Percentiles rank a stretch among this genome's conserved stretches.
Conservation (phyloP, 1,140 invertebrate species). For the Macrotrachela quadricornifera region DNA sequence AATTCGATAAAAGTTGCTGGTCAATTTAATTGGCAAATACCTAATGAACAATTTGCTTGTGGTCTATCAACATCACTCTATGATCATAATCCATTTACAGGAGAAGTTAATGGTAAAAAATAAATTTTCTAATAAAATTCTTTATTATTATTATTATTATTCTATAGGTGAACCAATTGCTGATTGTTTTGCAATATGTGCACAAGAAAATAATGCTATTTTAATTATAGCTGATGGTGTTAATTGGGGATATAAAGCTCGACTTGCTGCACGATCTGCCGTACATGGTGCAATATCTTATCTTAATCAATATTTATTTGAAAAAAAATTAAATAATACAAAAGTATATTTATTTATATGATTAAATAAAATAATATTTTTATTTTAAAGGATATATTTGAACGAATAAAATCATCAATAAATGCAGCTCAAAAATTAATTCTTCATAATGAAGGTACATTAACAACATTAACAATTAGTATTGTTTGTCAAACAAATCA, state of each 20-base stretch:
- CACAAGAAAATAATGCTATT: slow-evolving; percentile 52
- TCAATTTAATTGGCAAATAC: too few species aligned
- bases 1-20: too few species aligned
- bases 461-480: slow-evolving; percentile 46
- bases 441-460: slow-evolving; percentile 56
- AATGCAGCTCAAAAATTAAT: slow-evolving; percentile 68
- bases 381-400: slow-evolving; percentile 49
- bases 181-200: slow-evolving; percentile 63
- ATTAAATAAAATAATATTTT: too few species aligned
- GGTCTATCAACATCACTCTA: too few species aligned
- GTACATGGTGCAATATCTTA: slow-evolving; percentile 65
- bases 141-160: too few species aligned
- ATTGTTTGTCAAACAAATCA: slow-evolving; percentile 3
- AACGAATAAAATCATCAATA: slow-evolving; percentile 54
- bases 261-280: slow-evolving; percentile 63
- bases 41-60: too few species aligned
- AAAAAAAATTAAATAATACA: too few species aligned
- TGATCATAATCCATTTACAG: too few species aligned
- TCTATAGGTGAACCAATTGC: slow-evolving; percentile 59
- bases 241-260: slow-evolving; percentile 73
- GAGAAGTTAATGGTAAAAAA: too few species aligned
- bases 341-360: too few species aligned
- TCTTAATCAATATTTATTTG: slow-evolving; percentile 52
- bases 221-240: slow-evolving; percentile 71
- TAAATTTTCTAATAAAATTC: too few species aligned